Base-by-base conservation (phyloP, 1,140 invertebrate species). In the Microplitis mediator region DNA sequence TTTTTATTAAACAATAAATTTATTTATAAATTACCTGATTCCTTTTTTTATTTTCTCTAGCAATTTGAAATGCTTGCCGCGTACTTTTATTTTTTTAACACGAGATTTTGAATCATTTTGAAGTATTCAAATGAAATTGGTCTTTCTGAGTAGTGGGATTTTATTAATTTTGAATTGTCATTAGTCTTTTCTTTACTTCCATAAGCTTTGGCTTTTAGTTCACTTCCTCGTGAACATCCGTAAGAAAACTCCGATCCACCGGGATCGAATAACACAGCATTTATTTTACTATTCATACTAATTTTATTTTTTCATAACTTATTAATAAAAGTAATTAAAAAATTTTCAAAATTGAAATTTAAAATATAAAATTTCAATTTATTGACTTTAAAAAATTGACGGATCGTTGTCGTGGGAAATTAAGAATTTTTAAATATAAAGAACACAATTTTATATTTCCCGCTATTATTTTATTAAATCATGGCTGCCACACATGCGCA, bases 141-240 rank as follows among this genome's bases (percentile, higher is more conserved):
- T 76, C 76, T 63, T 77, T 51, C 74, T 60, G 74, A 54, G n/a
- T 50, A 34, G 58, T 32, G 16, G 52, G 35, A 23, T 66, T 74
- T 51, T 6, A 14, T 75, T 50, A 72, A 11, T 45, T 16, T 56
- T 65, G 8, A 13, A 60, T 62, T 36, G 4, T 69, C 45, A 32
- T 69, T 58, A 3, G 31, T 31, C 31, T 73, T 74, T 14, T 35
- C 45, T 2, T 50, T n/a, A 11, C 36, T 23, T 16, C 69, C 60
- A 58, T 64, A 70, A 50, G 62, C 62, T 65, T 69, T 75, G 11
- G 14, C 56, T 58, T 64, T 71, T 39, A 74, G 64, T 61, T 67
- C 39, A 51, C 14, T 51, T n/a, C 23, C 63, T 32, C 39, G 5
- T 36, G 62, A 64, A 39, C 14, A 52, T 16, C 11, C 14, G 11